These are phyloP conservation scores for Planococcus citri DNA, from an alignment of 1,140 invertebrate species.

Conservation along the genomic window DNA sequence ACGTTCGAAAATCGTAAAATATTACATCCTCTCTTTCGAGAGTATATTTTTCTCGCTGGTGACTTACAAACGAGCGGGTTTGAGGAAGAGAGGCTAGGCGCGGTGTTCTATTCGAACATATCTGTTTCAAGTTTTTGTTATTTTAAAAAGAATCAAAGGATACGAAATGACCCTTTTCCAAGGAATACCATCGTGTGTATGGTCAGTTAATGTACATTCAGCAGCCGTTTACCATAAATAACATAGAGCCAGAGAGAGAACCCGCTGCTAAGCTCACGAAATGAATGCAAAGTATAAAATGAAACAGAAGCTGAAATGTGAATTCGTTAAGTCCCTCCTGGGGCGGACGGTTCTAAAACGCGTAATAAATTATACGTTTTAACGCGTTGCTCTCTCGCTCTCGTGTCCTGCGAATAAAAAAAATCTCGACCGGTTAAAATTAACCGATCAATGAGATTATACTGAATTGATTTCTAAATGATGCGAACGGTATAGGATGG, in stretches of 20 bases:
- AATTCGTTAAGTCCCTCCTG: constrained; percentile 1
- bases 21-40: neutral
- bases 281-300: neutral
- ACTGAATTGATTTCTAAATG: neutral
- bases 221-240: constrained; percentile 6
- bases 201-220: neutral
- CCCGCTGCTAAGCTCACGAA: neutral
- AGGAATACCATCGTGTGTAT: neutral
- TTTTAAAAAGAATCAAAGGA: constrained; percentile 8
- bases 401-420: neutral
- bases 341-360: neutral
- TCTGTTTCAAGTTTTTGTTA: constrained; percentile 7
- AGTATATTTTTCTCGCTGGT: neutral
- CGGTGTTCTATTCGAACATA: neutral
- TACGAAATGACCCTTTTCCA: constrained; percentile 5
- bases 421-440: neutral
- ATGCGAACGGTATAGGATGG: too few species aligned
- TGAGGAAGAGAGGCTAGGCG: too few species aligned
- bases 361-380: neutral
- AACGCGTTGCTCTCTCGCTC: neutral
- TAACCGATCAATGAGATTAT: neutral
- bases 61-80: neutral
- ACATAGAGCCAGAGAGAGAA: neutral
- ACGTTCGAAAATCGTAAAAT: neutral
- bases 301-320: neutral